Percentiles rank a stretch among this genome's conserved stretches.
Conservation (phyloP, 1,140 invertebrate species). For the Bombus consobrinus region DNA sequence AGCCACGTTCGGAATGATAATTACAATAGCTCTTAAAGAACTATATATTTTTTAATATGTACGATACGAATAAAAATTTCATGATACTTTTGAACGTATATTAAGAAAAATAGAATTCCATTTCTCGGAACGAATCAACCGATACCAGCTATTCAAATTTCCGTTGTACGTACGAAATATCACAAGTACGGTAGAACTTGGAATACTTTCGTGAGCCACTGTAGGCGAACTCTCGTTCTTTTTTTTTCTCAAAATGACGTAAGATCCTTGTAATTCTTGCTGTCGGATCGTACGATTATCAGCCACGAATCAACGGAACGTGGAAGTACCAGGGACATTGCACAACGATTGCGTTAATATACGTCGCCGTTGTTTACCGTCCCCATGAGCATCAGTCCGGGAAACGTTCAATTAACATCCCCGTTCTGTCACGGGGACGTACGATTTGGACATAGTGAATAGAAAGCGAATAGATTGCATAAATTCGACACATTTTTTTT, state of each 20-base stretch:
- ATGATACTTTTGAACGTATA: background rate
- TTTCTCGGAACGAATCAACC: too few relatives aligned
- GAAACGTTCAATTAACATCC: conserved; percentile 62
- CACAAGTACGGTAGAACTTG: too few relatives aligned
- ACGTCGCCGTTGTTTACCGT: conserved; percentile 56
- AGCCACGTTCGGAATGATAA: too few relatives aligned
- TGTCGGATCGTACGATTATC: conserved; percentile 28
- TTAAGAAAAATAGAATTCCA: too few relatives aligned
- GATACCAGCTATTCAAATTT: too few relatives aligned
- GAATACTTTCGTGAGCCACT: too few relatives aligned
- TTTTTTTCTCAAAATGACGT: conserved; percentile 20
- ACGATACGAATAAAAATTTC: background rate
- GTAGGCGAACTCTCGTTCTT: background rate
- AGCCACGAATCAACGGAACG: conserved; percentile 49
- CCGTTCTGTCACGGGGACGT: conserved; percentile 17
- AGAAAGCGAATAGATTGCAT: conserved; percentile 57
- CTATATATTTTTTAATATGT: too few relatives aligned
- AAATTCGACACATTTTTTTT: conserved; percentile 36
- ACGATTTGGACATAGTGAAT: conserved; percentile 59
- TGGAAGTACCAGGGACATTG: conserved; percentile 51
- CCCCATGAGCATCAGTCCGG: conserved; percentile 47
- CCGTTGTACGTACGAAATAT: background rate
- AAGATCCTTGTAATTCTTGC: conserved; percentile 34
- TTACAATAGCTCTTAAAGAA: too few relatives aligned
- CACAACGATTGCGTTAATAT: conserved; percentile 59